Evolutionary conservation across 2,797 vertebrate species (phyloP), one percentile per base, ranked within the genome.

Genomic region (Falco rusticolus): DNA sequence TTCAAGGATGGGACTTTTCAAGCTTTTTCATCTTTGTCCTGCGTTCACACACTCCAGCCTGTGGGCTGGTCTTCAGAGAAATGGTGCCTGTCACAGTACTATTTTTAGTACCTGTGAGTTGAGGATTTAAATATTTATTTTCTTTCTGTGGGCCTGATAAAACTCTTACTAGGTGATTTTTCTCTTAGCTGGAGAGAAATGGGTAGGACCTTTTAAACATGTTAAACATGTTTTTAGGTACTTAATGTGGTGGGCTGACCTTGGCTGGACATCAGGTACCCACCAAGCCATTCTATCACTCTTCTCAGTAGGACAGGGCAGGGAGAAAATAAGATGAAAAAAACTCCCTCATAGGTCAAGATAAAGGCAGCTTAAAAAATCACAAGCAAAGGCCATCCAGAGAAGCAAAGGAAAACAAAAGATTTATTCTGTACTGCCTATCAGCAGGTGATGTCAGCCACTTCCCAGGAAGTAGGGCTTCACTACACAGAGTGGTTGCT

Each of bases 21-120:
- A 61, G 9, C 1, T 24, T 89, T 63, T 79, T 79, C 60, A 87
- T 7, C n/a, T 89, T 48, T 7, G 34, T 50, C n/a, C 16, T 50
- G 13, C 2, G 2, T 31, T 76, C 29, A 61, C 25, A n/a, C 17
- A 4, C 76, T 89, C 29, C 16, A 43, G 6, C 13, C 24, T 11
- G 13, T 59, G 31, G 47, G 61, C 8, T 61, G 45, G 43, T 22
- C 70, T 78, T 91, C 66, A 69, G 41, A 81, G 70, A 89, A 65
- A n/a, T 14, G 15, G 6, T 0, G 0, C 26, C 63, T 84, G 33
- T 26, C 33, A 68, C 10, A 29, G 13, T 39, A 16, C 21, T 87
- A 24, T 29, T 54, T 39, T 87, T 69, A 66, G 41, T 45, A 51
- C 6, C 37, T 39, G 4, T 26, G 63, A 76, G 1, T 6, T 77